A percentile compares a stretch with the other conserved stretches of the same genome.
Conservation (phyloP, 2,888 invertebrate species). For the Ormyrus pomaceus region DNA sequence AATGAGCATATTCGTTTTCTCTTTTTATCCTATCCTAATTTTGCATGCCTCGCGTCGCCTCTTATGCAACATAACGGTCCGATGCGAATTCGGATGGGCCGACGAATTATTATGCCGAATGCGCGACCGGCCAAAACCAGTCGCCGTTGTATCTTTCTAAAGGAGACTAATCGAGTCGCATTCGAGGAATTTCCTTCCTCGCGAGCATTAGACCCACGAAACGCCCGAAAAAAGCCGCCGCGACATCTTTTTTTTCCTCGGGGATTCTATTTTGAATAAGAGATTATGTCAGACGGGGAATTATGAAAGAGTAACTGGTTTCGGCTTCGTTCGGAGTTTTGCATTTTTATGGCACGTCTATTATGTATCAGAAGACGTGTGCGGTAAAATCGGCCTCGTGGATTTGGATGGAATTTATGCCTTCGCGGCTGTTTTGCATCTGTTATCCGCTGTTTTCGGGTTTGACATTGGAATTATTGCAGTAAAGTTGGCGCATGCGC, state of each 20-base stretch:
- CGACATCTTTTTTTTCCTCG: slow-evolving; percentile 29
- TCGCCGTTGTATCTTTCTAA: not conserved
- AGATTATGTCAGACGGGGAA: slow-evolving; percentile 23
- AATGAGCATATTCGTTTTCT: no score
- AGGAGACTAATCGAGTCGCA: slow-evolving; percentile 13
- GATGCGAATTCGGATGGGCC: slow-evolving; percentile 32
- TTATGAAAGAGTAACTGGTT: slow-evolving; percentile 41
- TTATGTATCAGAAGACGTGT: slow-evolving; percentile 18
- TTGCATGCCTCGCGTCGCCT: not conserved
- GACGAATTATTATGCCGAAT: slow-evolving; percentile 31
- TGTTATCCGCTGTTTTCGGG: not conserved
- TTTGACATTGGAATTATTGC: slow-evolving; percentile 13
- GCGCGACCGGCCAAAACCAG: slow-evolving; percentile 18
- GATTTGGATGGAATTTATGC: slow-evolving; percentile 4
- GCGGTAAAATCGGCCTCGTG: not conserved
- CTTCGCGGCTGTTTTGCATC: not conserved
- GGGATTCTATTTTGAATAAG: slow-evolving; percentile 1
- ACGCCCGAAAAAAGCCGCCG: not conserved
- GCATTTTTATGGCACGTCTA: slow-evolving; percentile 23
- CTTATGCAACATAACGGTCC: not conserved
- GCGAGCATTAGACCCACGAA: not conserved
- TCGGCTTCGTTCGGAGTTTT: not conserved
- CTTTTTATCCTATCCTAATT: no score
- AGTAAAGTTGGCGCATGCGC: not conserved
- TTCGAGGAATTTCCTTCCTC: slow-evolving; percentile 18